A percentile compares a stretch with the other conserved stretches of the same genome.
Conservation (phyloP, 2,113 vertebrate genomes). For the Zeus faber region DNA sequence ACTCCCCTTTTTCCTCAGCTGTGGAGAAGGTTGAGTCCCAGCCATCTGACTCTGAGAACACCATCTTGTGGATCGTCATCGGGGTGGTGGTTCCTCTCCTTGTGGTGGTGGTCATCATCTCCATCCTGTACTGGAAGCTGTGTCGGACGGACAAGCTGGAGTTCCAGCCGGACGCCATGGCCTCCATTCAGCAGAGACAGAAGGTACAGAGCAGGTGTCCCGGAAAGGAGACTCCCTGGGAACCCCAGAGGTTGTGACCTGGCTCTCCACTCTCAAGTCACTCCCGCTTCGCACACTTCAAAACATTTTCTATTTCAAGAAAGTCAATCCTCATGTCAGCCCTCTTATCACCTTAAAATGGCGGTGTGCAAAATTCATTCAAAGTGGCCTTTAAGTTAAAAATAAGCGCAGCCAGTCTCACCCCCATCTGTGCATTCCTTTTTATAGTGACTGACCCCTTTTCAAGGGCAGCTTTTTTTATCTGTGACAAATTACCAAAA, state of each 20-base stretch:
- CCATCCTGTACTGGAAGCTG: constrained; percentile 97
- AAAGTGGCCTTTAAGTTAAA: too few relatives aligned
- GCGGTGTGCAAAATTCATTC: too few relatives aligned
- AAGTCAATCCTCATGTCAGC: too few relatives aligned
- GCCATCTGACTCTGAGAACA: constrained; percentile 79
- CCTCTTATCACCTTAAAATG: too few relatives aligned
- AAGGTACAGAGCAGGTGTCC: constrained; percentile 77
- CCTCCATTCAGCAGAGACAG: constrained; percentile 91
- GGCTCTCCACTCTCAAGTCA: neutral
- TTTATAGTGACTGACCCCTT: too few relatives aligned
- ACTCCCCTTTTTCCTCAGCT: constrained; percentile 65
- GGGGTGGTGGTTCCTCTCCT: constrained; percentile 89
- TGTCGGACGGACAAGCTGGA: constrained; percentile 96
- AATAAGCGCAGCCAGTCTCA: too few relatives aligned
- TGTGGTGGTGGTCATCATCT: constrained; percentile 86
- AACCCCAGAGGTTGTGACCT: neutral
- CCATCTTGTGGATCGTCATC: constrained; percentile 90
- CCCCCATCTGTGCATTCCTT: too few relatives aligned
- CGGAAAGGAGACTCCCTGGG: neutral
- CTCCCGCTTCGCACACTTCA: too few relatives aligned
- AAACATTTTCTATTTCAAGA: too few relatives aligned
- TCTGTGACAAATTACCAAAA: too few relatives aligned
- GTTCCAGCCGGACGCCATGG: constrained; percentile 93
- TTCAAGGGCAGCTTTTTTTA: too few relatives aligned
- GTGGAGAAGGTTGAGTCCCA: constrained; percentile 81